Evolutionary conservation across 1,140 invertebrate species (phyloP), one percentile per base, ranked within the genome.

Genomic region (Gonatopus flavifemur): DNA sequence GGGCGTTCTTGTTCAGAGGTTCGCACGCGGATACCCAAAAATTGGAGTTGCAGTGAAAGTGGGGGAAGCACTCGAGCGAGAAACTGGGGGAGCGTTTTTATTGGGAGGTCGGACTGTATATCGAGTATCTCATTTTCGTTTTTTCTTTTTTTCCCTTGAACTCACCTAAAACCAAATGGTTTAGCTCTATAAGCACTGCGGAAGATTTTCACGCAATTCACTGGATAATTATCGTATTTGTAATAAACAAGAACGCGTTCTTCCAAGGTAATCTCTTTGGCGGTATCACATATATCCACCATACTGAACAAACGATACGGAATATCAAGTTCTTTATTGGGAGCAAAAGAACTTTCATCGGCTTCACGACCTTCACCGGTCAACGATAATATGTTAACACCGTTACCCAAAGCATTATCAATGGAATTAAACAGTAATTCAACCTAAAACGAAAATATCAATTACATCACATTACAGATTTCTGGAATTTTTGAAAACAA

Each of bases 181-280:
- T 95, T 95, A 0, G 90, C 84, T 62, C 88, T 81, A 50, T 86
- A 90, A 31, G 85, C 82, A 57, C 89, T 93, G 31, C 88, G 88
- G 62, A 99, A 97, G 59, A 98, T 95, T 77, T 99, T 99, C 0
- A 99, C 91, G 73, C 97, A 99, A 71, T 97, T 97, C 0, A 98
- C 89, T 0, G 94, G 90, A 74, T 88, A 86, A 62, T 96, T 96
- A 57, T 97, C 93, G 60, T 99, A 99, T 72, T 98, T 98, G 73
- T 96, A 98, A 72, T 97, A 99, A 1, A 99, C 59, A 3, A 99
- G 69, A 4, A 99, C 85, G 45, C 96, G 80, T 65, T 98, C 94
- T 72, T 95, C 88, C 1, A 99, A 83, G 6, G 82, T 82, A 20
- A 99, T 86, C 66, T 93, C 90, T 80, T 98, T 97, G 12, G 88